Percentiles rank a stretch among this genome's conserved stretches.
These are phyloP conservation scores for Koerneria pararmatus DNA, from an alignment of 2,888 invertebrate genomes.

Conservation along the genomic window DNA sequence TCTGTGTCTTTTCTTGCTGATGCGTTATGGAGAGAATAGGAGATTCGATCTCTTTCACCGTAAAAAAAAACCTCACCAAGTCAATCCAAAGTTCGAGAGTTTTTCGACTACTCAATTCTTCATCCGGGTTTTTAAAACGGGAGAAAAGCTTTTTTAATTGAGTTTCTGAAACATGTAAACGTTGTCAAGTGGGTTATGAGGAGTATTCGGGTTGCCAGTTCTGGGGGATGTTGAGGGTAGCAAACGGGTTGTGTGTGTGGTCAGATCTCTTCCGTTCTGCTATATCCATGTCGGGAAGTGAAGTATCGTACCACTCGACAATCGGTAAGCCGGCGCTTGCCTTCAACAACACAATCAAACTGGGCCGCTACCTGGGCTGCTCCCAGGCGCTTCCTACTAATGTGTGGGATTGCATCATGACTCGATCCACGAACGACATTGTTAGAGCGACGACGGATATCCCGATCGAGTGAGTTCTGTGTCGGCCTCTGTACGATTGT, in stretches of 20 bases:
- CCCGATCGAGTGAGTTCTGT: conserved; percentile 41
- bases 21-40: too few species aligned
- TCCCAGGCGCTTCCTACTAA: conserved; percentile 39
- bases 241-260: conserved; percentile 12
- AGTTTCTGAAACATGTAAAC: too few species aligned
- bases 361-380: conserved; percentile 57
- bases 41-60: too few species aligned
- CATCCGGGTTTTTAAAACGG: too few species aligned
- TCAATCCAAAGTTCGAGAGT: too few species aligned
- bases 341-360: conserved; percentile 57
- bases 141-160: too few species aligned
- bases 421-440: conserved; percentile 53
- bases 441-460: conserved; percentile 38
- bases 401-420: conserved; percentile 56
- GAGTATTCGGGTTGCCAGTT: too few species aligned
- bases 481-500: too few species aligned
- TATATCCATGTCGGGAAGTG: conserved; percentile 56
- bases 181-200: too few species aligned
- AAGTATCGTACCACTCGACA: conserved; percentile 57
- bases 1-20: too few species aligned
- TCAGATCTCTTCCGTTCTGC: conserved; percentile 54
- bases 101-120: too few species aligned
- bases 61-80: too few species aligned
- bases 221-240: background rate
- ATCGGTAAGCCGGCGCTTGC: conserved; percentile 57